These are phyloP conservation scores for Sminthurides bifidus DNA, from an alignment of 1,140 invertebrate genomes.

Conservation along the genomic window DNA sequence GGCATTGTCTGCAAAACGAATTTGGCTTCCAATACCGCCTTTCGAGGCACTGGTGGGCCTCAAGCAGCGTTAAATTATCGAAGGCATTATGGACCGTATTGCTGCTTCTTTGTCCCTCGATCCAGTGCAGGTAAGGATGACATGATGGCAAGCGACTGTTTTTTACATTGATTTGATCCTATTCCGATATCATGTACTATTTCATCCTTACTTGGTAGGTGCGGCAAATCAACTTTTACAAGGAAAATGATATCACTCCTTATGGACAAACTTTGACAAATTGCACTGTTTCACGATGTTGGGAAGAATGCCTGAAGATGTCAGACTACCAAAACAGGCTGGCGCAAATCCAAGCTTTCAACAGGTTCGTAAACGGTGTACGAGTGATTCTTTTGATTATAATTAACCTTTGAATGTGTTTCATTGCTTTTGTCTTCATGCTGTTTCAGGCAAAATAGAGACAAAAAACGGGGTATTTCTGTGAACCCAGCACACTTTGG, in stretches of 20 bases:
- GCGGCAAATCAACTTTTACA: conserved; percentile 14
- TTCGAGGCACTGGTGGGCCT: conserved; percentile 38
- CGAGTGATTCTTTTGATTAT: neutral
- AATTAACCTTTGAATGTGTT: no score
- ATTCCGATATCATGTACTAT: no score
- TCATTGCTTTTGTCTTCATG: no score
- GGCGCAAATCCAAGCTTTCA: conserved; percentile 52
- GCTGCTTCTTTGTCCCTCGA: conserved; percentile 35
- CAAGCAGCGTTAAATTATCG: conserved; percentile 39
- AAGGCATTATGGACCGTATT: conserved; percentile 37
- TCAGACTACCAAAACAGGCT: conserved; percentile 53
- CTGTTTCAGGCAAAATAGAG: conserved; percentile 49
- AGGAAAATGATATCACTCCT: conserved; percentile 44
- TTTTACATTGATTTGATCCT: no score
- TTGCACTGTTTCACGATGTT: conserved; percentile 68
- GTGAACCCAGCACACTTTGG: conserved; percentile 74
- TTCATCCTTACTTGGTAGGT: conserved; percentile 6
- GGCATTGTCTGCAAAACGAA: conserved; percentile 37
- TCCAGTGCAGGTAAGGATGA: conserved; percentile 31
- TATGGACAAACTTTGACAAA: conserved; percentile 61
- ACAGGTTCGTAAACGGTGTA: conserved; percentile 40
- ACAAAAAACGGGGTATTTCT: conserved; percentile 74
- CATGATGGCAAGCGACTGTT: neutral
- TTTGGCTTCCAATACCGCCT: conserved; percentile 40
- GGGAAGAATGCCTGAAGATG: conserved; percentile 60